These are phyloP conservation scores for Melanophora roralis DNA, from an alignment of 2,888 invertebrate species.

Conservation along the genomic window DNA sequence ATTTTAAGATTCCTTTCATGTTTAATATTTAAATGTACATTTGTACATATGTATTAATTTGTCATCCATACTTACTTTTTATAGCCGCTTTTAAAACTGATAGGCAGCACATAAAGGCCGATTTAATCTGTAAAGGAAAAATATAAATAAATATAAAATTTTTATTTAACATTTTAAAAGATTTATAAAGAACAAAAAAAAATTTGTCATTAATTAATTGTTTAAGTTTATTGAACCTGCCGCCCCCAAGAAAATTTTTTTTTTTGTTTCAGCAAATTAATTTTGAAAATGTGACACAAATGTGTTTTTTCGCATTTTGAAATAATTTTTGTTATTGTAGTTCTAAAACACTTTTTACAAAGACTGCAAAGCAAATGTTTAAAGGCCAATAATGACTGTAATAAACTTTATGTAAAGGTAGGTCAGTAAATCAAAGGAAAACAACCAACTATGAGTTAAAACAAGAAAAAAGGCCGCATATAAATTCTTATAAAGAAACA, in stretches of 20 bases:
- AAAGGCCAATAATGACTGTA: conserved; percentile 4
- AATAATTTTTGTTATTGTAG: too few species aligned
- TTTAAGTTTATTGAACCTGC: background rate
- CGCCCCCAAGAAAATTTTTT: background rate
- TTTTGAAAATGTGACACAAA: background rate
- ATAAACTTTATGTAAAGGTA: conserved; percentile 44
- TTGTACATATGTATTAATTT: background rate
- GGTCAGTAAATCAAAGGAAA: conserved; percentile 53
- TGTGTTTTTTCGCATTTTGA: background rate
- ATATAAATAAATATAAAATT: conserved; percentile 28
- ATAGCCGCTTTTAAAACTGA: conserved; percentile 46
- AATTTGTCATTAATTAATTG: background rate
- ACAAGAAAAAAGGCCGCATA: conserved; percentile 18
- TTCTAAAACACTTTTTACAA: background rate
- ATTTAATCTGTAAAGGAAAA: conserved; percentile 51
- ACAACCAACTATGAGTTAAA: conserved; percentile 22
- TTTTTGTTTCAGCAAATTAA: background rate
- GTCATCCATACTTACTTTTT: conserved; percentile 45
- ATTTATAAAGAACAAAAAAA: background rate
- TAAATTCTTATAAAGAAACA: background rate
- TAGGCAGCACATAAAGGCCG: conserved; percentile 60
- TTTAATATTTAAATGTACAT: background rate
- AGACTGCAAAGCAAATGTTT: background rate
- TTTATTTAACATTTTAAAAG: background rate
- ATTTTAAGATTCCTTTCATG: background rate